These are phyloP conservation scores for Probosciger aterrimus DNA, from an alignment of 2,113 vertebrate genomes.

Conservation along the genomic window DNA sequence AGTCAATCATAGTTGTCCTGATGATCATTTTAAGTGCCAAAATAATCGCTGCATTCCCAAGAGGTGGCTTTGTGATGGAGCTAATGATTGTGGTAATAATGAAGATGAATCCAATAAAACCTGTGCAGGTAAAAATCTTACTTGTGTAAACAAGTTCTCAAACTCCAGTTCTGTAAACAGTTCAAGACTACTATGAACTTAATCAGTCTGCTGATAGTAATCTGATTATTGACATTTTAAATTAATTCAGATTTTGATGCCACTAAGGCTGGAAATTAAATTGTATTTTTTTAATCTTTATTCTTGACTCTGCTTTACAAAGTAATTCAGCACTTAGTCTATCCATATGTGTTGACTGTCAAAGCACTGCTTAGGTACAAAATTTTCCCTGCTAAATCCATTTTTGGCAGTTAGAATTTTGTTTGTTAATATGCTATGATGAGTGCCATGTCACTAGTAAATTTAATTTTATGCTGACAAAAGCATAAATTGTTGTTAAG, in stretches of 20 bases:
- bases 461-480: slow-evolving; percentile 1
- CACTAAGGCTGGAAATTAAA: not conserved
- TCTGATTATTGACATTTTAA: slow-evolving; percentile 11
- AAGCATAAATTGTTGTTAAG: not conserved
- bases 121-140: slow-evolving; percentile 84
- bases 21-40: slow-evolving; percentile 93
- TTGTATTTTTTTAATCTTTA: slow-evolving; percentile 52
- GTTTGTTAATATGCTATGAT: not conserved
- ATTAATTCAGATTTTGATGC: slow-evolving; percentile 10
- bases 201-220: not conserved
- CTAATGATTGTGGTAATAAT: slow-evolving; percentile 89
- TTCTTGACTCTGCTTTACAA: slow-evolving; percentile 15
- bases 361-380: not conserved
- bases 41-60: slow-evolving; percentile 98
- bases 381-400: not conserved
- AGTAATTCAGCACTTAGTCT: slow-evolving; percentile 54
- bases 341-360: not conserved
- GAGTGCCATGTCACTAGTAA: not conserved
- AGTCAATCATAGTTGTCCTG: slow-evolving; percentile 94
- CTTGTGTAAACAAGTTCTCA: not conserved
- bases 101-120: slow-evolving; percentile 94
- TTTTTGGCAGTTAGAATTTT: not conserved
- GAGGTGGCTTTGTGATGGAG: slow-evolving; percentile 95
- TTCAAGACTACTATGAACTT: not conserved
- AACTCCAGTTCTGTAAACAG: not conserved